phyloP scores from a whole-genome alignment of 2,113 vertebrate species.

The Clinocottus analis region DNA sequence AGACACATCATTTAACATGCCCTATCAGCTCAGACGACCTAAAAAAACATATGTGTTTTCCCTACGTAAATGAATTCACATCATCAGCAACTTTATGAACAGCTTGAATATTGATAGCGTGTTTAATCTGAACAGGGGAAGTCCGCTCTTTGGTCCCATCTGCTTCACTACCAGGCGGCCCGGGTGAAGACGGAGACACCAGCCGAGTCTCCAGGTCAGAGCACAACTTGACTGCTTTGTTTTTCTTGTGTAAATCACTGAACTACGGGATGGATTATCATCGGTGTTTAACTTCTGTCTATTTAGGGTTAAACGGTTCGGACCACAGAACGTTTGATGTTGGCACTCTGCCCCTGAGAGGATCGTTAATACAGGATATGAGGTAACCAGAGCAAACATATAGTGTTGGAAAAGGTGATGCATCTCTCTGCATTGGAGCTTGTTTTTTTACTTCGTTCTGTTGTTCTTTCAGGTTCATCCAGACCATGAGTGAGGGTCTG shows the following conservation, averaged over 20 bases:
- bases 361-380: constrained; percentile 94
- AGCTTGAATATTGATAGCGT: constrained; percentile 6
- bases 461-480: constrained; percentile 88
- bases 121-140: constrained; percentile 86
- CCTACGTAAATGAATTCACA: constrained; percentile 12
- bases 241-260: constrained; percentile 9
- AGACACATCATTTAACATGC: constrained; percentile 17
- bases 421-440: background rate
- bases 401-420: background rate
- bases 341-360: constrained; percentile 82
- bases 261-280: background rate
- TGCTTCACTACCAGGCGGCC: constrained; percentile 93
- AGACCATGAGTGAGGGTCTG: constrained; percentile 94
- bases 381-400: constrained; percentile 82
- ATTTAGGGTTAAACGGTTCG: constrained; percentile 82
- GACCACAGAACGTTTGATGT: constrained; percentile 89
- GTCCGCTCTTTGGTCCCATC: constrained; percentile 97
- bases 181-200: constrained; percentile 88
- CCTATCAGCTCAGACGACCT: constrained; percentile 16
- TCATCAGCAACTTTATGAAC: background rate
- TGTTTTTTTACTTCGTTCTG: background rate
- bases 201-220: constrained; percentile 89
- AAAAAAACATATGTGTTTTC: constrained; percentile 7
- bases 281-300: constrained; percentile 20
- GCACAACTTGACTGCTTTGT: background rate